Conservation (phyloP, 1,140 invertebrate genomes). For the Holcopasites calliopsidis region DNA sequence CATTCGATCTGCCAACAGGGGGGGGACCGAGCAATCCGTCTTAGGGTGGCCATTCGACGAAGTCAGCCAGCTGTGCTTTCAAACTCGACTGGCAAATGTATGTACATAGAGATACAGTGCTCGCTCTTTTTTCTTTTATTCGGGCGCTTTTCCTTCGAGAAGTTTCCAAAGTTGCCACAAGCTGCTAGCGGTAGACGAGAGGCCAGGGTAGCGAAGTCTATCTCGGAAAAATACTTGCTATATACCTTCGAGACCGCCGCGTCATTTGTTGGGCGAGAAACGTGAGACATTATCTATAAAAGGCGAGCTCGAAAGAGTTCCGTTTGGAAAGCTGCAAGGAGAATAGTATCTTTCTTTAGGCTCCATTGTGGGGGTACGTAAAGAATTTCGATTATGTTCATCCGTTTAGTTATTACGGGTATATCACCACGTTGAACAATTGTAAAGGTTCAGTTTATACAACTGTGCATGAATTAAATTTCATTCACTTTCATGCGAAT, state of each 20-base stretch:
- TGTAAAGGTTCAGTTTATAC: no score
- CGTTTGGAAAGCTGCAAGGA: no score
- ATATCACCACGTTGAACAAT: no score
- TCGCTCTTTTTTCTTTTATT: slow-evolving; percentile 24
- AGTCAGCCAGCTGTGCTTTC: slow-evolving; percentile 48
- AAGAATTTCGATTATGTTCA: no score
- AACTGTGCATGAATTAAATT: no score
- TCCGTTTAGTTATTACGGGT: no score
- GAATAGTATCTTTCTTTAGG: no score
- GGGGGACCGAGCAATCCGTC: slow-evolving; percentile 46
- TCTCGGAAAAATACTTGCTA: slow-evolving; percentile 10
- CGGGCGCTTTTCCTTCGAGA: not conserved
- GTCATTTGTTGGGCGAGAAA: not conserved
- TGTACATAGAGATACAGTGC: slow-evolving; percentile 45
- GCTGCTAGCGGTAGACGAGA: slow-evolving; percentile 47
- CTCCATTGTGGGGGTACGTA: no score
- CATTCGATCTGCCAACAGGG: slow-evolving; percentile 42
- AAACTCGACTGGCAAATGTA: slow-evolving; percentile 33
- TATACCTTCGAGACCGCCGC: not conserved
- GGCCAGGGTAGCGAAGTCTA: not conserved
- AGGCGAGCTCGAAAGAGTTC: no score
- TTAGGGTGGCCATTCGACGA: slow-evolving; percentile 29
- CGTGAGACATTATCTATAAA: not conserved
- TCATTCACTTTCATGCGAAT: no score
- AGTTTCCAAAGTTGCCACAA: slow-evolving; percentile 28